A percentile compares a stretch with the other conserved stretches of the same genome.
phyloP scores from a whole-genome alignment of 2,113 vertebrate species.

The Amphilophus citrinellus region DNA sequence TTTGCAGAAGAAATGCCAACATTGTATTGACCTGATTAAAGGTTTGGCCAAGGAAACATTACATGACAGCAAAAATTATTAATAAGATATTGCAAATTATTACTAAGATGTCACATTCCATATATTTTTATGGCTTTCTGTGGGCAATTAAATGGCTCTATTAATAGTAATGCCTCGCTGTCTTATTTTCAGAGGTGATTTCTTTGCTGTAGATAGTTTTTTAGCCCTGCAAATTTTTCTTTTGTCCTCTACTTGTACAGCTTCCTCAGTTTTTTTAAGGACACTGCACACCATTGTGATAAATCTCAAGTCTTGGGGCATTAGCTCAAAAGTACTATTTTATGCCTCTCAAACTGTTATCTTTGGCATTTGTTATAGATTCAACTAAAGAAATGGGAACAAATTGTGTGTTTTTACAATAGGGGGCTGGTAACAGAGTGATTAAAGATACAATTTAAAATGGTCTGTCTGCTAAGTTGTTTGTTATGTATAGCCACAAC shows the following conservation, averaged over 20 bases:
- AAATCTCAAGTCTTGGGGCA: not conserved
- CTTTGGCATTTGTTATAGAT: not conserved
- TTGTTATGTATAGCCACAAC: not conserved
- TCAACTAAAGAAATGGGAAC: not conserved
- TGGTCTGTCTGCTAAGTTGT: too few relatives aligned
- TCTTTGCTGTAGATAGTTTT: too few relatives aligned
- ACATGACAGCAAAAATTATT: not conserved
- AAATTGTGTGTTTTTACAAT: too few relatives aligned
- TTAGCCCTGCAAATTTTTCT: too few relatives aligned
- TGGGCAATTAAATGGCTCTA: not conserved
- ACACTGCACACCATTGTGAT: not conserved
- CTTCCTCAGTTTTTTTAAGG: not conserved
- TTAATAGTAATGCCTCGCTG: not conserved
- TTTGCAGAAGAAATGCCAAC: not conserved
- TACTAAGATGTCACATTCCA: not conserved
- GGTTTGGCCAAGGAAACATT: not conserved
- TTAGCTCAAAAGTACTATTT: not conserved
- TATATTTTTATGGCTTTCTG: not conserved
- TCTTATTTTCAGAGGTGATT: too few relatives aligned
- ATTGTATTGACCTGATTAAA: not conserved
- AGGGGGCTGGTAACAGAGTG: too few relatives aligned
- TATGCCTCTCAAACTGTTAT: not conserved
- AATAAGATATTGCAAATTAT: not conserved
- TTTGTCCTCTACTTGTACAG: too few relatives aligned
- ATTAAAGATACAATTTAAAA: too few relatives aligned